Percentiles rank a stretch among this genome's conserved stretches.
Evolutionary conservation across 37 sponge, comb jelly and placozoan species (phyloP).

Genomic region (Beroe forskalii): DNA sequence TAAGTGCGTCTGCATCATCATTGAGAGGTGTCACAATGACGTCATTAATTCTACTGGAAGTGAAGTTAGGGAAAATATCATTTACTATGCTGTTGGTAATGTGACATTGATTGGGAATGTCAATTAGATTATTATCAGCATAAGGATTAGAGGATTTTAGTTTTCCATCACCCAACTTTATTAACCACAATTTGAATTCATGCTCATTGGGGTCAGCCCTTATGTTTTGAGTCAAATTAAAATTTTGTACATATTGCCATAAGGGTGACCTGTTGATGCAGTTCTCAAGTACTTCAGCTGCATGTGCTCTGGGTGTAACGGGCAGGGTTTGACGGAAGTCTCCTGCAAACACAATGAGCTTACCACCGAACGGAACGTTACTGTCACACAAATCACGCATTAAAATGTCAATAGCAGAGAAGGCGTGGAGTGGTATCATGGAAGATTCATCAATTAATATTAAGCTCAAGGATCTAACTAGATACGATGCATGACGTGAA

Average conservation of each 20-base stretch:
- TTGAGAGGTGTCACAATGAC: conserved; percentile 30
- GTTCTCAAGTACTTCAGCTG: not conserved
- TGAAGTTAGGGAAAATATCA: conserved; percentile 3
- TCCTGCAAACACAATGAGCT: not conserved
- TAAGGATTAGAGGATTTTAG: not conserved
- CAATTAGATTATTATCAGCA: not conserved
- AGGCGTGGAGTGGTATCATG: conserved; percentile 13
- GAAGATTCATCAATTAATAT: not conserved
- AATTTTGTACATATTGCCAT: not conserved
- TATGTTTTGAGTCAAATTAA: not conserved
- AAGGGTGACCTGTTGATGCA: not conserved
- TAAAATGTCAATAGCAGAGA: not conserved
- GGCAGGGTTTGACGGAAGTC: not conserved
- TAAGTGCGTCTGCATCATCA: not conserved
- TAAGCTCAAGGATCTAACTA: not conserved
- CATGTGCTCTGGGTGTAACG: not conserved
- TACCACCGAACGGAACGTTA: conserved; percentile 10
- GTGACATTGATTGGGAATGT: not conserved
- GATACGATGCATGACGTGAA: too few relatives aligned
- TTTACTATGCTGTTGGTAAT: not conserved
- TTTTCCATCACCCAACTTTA: not conserved
- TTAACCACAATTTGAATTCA: not conserved
- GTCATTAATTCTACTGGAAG: not conserved
- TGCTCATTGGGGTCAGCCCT: not conserved
- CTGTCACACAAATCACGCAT: too few relatives aligned